Conservation (phyloP, 2,113 vertebrate genomes). For the Misgurnus mizolepis region DNA sequence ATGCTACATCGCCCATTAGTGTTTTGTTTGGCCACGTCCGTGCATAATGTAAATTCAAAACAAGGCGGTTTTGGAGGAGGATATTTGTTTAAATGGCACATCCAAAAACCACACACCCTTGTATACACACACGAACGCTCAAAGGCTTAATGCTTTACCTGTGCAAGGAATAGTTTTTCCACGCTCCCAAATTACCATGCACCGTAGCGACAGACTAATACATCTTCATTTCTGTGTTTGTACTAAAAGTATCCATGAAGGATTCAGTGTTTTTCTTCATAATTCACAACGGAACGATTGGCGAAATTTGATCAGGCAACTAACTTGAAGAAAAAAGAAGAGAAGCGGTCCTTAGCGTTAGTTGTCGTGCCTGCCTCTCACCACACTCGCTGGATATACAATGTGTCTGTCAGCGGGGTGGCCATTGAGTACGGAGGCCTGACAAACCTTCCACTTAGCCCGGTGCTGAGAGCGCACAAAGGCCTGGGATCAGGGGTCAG, state of each 20-base stretch:
- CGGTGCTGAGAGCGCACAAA: constrained; percentile 85
- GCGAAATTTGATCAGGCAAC: constrained; percentile 52
- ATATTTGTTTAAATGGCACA: constrained; percentile 66
- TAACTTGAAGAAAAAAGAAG: constrained; percentile 34
- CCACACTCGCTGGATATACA: constrained; percentile 82
- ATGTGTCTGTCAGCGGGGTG: constrained; percentile 90
- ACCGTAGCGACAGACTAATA: constrained; percentile 47
- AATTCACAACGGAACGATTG: constrained; percentile 61
- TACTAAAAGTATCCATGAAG: constrained; percentile 43
- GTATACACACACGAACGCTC: constrained; percentile 50
- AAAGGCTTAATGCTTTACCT: constrained; percentile 38
- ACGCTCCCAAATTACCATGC: constrained; percentile 26
- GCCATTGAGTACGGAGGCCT: constrained; percentile 82
- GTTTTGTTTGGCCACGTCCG: constrained; percentile 69
- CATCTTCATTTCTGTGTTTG: constrained; percentile 63
- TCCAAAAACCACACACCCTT: constrained; percentile 62
- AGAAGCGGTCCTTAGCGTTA: constrained; percentile 11
- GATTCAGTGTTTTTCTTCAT: constrained; percentile 56
- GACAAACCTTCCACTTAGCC: constrained; percentile 93
- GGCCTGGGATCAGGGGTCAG: constrained; percentile 87
- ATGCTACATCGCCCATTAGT: constrained; percentile 71
- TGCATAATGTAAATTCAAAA: constrained; percentile 71
- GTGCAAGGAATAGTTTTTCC: constrained; percentile 38
- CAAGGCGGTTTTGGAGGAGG: constrained; percentile 63
- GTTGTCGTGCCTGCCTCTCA: constrained; percentile 7